A percentile compares a stretch with the other conserved stretches of the same genome.
Conservation (phyloP, 2,888 invertebrate species). For the Caenorhabditis virilis region DNA sequence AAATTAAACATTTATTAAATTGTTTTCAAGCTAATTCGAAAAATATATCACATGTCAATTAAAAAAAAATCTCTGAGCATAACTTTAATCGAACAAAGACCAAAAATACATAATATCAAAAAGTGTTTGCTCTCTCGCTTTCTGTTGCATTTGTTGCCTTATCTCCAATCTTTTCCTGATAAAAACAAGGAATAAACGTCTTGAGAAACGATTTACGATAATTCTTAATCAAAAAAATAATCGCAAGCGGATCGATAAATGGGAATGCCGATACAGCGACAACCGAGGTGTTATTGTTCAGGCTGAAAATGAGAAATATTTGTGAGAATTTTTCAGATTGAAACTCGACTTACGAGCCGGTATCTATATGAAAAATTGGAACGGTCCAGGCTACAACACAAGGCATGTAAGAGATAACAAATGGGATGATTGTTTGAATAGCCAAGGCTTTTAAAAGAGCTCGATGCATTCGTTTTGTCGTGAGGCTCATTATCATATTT, state of each 20-base stretch:
- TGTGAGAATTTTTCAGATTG: neutral
- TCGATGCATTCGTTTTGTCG: conserved; percentile 29
- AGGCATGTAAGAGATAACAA: conserved; percentile 25
- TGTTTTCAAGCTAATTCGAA: too few species aligned
- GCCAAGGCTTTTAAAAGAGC: conserved; percentile 24
- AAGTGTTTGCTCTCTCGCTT: too few species aligned
- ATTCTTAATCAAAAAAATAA: neutral
- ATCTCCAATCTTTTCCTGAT: too few species aligned
- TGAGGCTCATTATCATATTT: conserved; percentile 25
- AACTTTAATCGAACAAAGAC: too few species aligned
- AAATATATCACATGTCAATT: too few species aligned
- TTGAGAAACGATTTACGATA: neutral
- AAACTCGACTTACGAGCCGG: conserved; percentile 8
- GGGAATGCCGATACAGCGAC: neutral
- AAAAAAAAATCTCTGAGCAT: too few species aligned
- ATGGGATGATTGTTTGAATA: conserved; percentile 33
- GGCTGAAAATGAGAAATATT: conserved; percentile 12
- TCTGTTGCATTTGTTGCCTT: too few species aligned
- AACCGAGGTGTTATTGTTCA: conserved; percentile 15
- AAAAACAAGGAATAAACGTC: too few species aligned
- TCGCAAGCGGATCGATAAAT: conserved; percentile 1
- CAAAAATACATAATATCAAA: too few species aligned
- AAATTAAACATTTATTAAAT: too few species aligned
- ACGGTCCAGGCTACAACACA: conserved; percentile 32
- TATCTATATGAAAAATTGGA: conserved; percentile 26